Evolutionary conservation across 2,888 invertebrate genomes (phyloP), one percentile per base, ranked within the genome.

Genomic region (Dolichomitus sp.): DNA sequence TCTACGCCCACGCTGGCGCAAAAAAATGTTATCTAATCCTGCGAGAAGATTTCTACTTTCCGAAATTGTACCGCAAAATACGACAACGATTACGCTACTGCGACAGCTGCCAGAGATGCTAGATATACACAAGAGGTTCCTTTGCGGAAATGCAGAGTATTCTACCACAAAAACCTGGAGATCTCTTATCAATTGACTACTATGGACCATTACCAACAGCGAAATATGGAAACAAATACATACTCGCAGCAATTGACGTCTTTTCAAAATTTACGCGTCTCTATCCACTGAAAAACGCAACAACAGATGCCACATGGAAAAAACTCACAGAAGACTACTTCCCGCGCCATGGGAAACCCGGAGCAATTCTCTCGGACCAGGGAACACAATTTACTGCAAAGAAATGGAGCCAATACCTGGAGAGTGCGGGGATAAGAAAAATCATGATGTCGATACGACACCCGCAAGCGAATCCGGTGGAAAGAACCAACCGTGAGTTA

Each of bases 151-250:
- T 54, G 66, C 75, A 76, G n/a, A 66, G 30, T 23, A 66, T 76
- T 0, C 4, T 76, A 0, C 76, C 76, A 0, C 57, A 57, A 6
- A 33, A 52, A 42, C 76, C 78, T 11, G 48, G 70, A 0, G 70
- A 70, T 33, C 27, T 78, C 0, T 12, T 78, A 0, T 78, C 78
- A 5, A 19, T 76, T 2, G 76, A 76, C 12, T 66, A 52, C n/a
- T 76, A 76, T 5, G 66, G 76, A 9, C 61, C 59, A 9, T 30
- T 76, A 23, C 76, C 74, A n/a, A 37, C 76, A 0, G 37, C 76
- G 6, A 61, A 19, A 6, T 66, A 48, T 6, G 76, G 76, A 1
- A 68, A 57, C 1, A 54, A 54, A 33, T 54, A 57, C 12, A 68
- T 76, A 1, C 11, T 76, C 4, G 76, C 59, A 2, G 61, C 50